These are phyloP conservation scores for Pristionchus entomophagus DNA, from an alignment of 2,888 invertebrate genomes.

Conservation along the genomic window DNA sequence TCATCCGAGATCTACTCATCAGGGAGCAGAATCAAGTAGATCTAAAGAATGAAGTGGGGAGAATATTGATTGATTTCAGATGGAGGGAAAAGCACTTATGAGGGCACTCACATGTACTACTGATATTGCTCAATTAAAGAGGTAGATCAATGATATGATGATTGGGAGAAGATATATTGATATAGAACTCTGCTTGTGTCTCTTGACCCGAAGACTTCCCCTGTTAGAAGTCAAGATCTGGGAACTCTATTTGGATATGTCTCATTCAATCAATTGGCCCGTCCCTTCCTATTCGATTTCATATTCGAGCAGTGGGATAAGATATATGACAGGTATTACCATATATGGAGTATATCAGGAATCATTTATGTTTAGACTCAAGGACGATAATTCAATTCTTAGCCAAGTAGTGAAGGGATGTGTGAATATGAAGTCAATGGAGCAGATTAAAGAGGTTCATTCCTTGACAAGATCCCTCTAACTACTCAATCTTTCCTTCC, in stretches of 20 bases:
- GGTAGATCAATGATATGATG: conserved; percentile 49
- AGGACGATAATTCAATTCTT: conserved; percentile 27
- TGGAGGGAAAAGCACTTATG: conserved; percentile 66
- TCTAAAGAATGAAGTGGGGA: too few species aligned
- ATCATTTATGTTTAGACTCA: background rate
- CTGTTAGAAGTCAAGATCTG: conserved; percentile 70
- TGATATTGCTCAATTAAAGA: conserved; percentile 67
- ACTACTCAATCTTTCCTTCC: background rate
- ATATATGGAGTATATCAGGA: background rate
- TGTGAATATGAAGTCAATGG: background rate
- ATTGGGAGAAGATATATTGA: background rate
- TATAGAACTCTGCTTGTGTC: conserved; percentile 66
- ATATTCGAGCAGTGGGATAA: conserved; percentile 69
- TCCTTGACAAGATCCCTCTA: background rate
- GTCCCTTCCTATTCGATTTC: conserved; percentile 68
- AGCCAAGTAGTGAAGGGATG: background rate
- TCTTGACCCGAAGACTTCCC: conserved; percentile 61
- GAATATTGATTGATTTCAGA: conserved; percentile 54
- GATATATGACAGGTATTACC: conserved; percentile 62
- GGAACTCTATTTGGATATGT: conserved; percentile 61
- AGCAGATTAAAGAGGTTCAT: background rate
- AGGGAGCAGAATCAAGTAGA: conserved; percentile 51
- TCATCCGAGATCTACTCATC: conserved; percentile 57
- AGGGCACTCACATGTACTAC: conserved; percentile 66
- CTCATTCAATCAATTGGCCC: conserved; percentile 60